Base-by-base conservation (phyloP, 2,113 vertebrate genomes). In the Columba livia region DNA sequence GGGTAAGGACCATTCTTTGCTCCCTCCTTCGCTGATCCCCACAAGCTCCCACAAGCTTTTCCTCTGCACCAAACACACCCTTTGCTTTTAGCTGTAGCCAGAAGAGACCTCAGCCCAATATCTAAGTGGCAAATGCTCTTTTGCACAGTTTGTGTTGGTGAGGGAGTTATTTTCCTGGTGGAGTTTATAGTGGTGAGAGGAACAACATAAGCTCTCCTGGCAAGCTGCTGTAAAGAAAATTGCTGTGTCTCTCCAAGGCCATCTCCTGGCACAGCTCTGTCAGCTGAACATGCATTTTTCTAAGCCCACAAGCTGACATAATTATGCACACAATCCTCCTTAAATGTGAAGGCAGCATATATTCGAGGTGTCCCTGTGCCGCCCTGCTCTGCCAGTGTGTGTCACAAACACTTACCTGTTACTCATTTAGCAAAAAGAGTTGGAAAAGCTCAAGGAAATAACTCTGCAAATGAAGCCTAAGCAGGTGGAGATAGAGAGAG, bases 301-400 rank as follows among this genome's bases (percentile, higher is more conserved):
- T 79, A 58, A 73, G 29, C n/a, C 47, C 36, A 84, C 40, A 57
- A 36, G 26, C 50, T 70, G 81, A 44, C 47, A 31, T 50, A 87
- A 79, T 60, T 67, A 29, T 50, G 40, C 14, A 29, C 5, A 5
- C 26, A 88, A 53, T 62, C 62, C 14, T 66, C 70, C n/a, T 81
- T 44, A 66, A 89, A 36, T 0, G 0, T 38, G 56, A 53, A 31
- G 14, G 18, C 12, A 34, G 56, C 2, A 1, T 3, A 9, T 44
- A 15, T 78, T 73, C 0, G 0, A 80, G n/a, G 14, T 48, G 54
- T 31, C 13, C 56, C 89, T 84, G 23, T n/a, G 44, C 64, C 4
- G 5, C 28, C 1, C 1, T 3, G 2, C 34, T 44, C 0, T 0
- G 25, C 7, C 1, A 11, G 26, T 10, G 12, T 11, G 26, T 51